Evolutionary conservation across 2,113 vertebrate species (phyloP), one percentile per base, ranked within the genome.

Genomic region (Progne subis): DNA sequence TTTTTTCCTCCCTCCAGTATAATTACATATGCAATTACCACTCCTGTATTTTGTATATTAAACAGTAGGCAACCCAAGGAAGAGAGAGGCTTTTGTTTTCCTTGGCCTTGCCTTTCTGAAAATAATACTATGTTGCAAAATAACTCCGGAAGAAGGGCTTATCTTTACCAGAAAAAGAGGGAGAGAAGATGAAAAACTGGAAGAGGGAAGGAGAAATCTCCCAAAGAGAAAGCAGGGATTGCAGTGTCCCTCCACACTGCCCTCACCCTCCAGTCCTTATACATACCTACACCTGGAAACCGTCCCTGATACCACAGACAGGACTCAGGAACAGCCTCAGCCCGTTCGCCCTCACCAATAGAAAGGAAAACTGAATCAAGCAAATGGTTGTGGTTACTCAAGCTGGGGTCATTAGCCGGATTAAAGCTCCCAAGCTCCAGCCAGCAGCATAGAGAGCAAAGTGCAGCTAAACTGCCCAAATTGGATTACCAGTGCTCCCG

Each of bases 11-110:
- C 86, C 92, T 97, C 80, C 60, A 92, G 95, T 96, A 96, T 97
- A 98, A 98, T 98, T 98, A 98, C 91, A 98, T 94, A 97, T 34
- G 97, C 97, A 97, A 97, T 98, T 97, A 97, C 31, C 88, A 97
- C 94, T 94, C 95, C 97, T 93, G 60, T 96, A 97, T 97, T 98
- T 97, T 98, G 86, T 95, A 96, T 95, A 97, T 97, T 97, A 97
- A 97, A 96, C 93, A 93, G 96, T 92, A 98, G 95, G 91, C 88
- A 96, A 94, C 94, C 57, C 11, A 91, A 97, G 92, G 78, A 97
- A 97, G 75, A 94, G 80, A 93, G 78, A 95, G 43, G 68, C 75
- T 96, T 83, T 94, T 84, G 80, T 96, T 97, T 96, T 96, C 61
- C 91, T 95, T 96, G 96, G 94, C 76, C 90, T 85, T 11, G 67